Evolutionary conservation across 2,888 invertebrate genomes (phyloP).

Genomic region (Phania funesta): DNA sequence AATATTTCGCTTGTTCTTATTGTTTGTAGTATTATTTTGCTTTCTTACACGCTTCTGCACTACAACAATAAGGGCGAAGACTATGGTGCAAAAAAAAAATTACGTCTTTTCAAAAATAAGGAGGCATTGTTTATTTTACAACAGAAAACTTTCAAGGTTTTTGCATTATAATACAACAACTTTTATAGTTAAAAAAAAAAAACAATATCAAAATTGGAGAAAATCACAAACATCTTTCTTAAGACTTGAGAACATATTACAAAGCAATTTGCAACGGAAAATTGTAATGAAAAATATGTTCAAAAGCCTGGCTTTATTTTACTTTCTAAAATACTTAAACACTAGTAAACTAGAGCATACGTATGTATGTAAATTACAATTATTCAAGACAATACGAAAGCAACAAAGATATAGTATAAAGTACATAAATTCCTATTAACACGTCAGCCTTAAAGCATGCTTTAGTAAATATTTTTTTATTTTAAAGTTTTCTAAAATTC

Average conservation of each 20-base stretch:
- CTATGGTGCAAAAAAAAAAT: background rate
- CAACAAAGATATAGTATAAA: background rate
- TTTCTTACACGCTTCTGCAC: conserved; percentile 36
- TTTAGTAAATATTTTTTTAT: too few species aligned
- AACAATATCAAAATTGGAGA: background rate
- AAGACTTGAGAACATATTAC: too few species aligned
- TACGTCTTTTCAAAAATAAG: conserved; percentile 37
- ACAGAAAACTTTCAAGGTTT: conserved; percentile 54
- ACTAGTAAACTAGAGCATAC: background rate
- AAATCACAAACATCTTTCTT: background rate
- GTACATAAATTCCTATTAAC: background rate
- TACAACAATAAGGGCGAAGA: background rate
- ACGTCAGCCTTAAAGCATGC: background rate
- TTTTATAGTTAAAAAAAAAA: background rate
- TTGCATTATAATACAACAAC: background rate
- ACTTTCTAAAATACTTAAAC: background rate
- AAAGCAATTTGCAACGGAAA: too few species aligned
- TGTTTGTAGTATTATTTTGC: conserved; percentile 12
- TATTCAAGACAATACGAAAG: too few species aligned
- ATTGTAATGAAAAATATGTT: background rate
- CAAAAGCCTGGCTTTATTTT: too few species aligned
- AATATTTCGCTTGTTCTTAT: conserved; percentile 31
- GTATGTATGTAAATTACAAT: too few species aligned
- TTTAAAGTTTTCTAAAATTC: background rate
- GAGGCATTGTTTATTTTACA: conserved; percentile 55